Evolutionary conservation across 2,797 vertebrate species (phyloP), one percentile per base, ranked within the genome.

Genomic region (Mus spretus): DNA sequence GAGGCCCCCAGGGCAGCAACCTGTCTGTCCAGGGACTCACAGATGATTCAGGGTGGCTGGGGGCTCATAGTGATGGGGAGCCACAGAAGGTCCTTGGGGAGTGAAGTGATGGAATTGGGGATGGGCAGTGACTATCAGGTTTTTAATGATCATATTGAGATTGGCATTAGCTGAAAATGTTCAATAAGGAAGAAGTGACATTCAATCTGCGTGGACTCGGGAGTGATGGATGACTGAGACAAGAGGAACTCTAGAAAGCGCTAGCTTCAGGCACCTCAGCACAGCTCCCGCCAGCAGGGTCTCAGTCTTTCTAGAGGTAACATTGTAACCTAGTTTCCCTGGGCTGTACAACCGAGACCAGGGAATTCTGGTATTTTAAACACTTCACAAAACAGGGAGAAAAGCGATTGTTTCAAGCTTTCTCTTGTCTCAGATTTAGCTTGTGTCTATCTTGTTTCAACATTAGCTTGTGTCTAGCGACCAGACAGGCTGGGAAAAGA

Each of bases 311-410:
- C 94, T 90, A 77, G 91, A 88, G 74, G 74, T 85, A 82, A 88
- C 88, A 61, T 72, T 93, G 93, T 92, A 90, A 80, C 88, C 81
- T 59, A 65, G 65, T 92, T 97, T 97, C 78, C 72, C 67, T 24
- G 40, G 26, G 63, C 89, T 5, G 12, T 89, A 95, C 79, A 86
- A 83, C 57, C 83, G 75, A 92, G 86, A 85, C 92, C 74, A 74
- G 57, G 19, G 20, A 59, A 59, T 22, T 22, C 5, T 97, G 94
- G 78, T 95, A 31, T 61, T 94, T 94, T 92, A 70, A 91, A 92
- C 83, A 95, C 91, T 82, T 90, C 85, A 85, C 89, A 86, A 37
- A 95, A 31, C 77, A 40, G 78, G 26, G 59, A 90, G 78, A 82
- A 93, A 84, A 93, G 85, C 55, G 86, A 78, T 89, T 63, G 79